Base-by-base conservation (phyloP, 2,113 vertebrate species). In the Amia ocellicauda region DNA sequence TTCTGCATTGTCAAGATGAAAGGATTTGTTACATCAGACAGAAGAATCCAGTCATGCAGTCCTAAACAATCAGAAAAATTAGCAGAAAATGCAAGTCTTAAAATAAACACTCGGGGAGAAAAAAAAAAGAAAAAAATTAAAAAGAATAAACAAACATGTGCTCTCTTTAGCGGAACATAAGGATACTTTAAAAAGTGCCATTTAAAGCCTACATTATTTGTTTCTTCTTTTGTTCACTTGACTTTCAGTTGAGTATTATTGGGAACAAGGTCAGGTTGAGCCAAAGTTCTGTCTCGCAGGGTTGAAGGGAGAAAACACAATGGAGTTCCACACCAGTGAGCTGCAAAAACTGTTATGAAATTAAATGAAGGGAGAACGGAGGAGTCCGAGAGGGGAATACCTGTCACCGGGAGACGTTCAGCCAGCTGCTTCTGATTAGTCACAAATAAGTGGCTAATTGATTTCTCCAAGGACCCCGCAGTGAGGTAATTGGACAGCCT, bases 401-500 rank as follows among this genome's bases (percentile, higher is more conserved):
- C 60, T 66, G 62, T 68, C 72, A 74, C 75, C 64, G 49, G 58
- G 62, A 68, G 52, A 31, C 61, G 60, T 55, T 66, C 54, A 52
- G 60, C 45, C 75, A 74, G 75, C 68, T 78, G 75, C 58, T 70
- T 50, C 11, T 41, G 72, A 78, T 78, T 73, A 74, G 60, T 59
- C 5, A 16, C 72, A 72, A 74, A 74, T 74, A 72, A 60, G 43
- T 60, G 54, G 42, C 58, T 69, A 72, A 78, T 72, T 74, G 69
- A 69, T 72, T 66, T 63, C 64, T 54, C 57, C 54, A 19, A 36
- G 49, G 62, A 64, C 61, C 62, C 67, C 64, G 31, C 62, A 26
- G 65, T 26, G 55, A 64, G 62, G 62, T 72, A 78, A 74, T 66
- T 64, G 53, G 49, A 49, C 49, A 67, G 45, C 51, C 59, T 28